Evolutionary conservation across 1,140 invertebrate species (phyloP), one percentile per base, ranked within the genome.

Genomic region (Platyura marginata): DNA sequence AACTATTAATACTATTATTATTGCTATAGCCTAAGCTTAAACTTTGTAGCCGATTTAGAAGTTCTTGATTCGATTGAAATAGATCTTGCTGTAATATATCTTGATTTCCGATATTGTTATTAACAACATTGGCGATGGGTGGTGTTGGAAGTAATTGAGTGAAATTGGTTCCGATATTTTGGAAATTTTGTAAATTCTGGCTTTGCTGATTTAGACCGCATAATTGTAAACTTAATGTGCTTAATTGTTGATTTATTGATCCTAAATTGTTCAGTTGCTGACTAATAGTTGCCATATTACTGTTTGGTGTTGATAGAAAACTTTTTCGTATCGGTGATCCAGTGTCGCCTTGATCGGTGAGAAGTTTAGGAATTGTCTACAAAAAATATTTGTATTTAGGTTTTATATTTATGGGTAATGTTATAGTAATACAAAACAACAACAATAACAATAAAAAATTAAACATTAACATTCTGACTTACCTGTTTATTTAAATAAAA

Each of bases 11-110:
- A 20, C n/a, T 43, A 40, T 43, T 42, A 22, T 16, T 40, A 19
- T 34, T 16, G 37, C 35, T 21, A 35, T 49, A 39, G 32, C 54
- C 58, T 5, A 62, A 46, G 50, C 65, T 70, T 23, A 71, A 56
- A 13, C 65, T 64, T 50, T 72, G 69, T 25, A 74, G 52, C 29
- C 68, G 64, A 46, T 74, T 71, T 15, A 74, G 47, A n/a, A 74
- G 54, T 45, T 74, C 72, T 15, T 65, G 61, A 45, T 64, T 62
- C n/a, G 58, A 52, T 32, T 61, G 59, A 29, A 55, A 56, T 41
- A 57, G 49, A 46, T 63, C 54, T 48, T 6, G 56, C 52, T 40
- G 51, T 44, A 18, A 57, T 46, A 34, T 60, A 52, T 20, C 44
- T 40, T 19, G 44, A 37, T 23, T 46, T 35, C 21, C 23, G 11